Base-by-base conservation (phyloP, 1,140 invertebrate genomes). In the Leptinotarsa defecta region DNA sequence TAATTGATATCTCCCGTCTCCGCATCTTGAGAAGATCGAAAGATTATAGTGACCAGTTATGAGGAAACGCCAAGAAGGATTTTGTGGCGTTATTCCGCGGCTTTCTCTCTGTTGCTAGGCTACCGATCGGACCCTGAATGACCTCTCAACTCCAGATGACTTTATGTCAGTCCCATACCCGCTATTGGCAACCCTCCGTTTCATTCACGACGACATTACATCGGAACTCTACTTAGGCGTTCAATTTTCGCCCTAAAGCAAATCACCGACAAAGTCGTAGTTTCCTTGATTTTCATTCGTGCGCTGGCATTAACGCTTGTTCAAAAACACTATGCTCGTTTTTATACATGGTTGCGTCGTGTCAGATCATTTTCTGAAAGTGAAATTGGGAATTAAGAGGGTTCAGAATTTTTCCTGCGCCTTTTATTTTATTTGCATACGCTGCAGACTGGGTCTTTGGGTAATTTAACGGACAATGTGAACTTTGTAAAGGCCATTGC, bases 71-170 rank as follows among this genome's bases (percentile, higher is more conserved):
- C 69, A 71, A 69, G 27, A 48, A 71, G 48, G 69, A 61, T 71
- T 48, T 19, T 48, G 13, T 68, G 43, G 34, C n/a, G 67, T 68
- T 68, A 68, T 48, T 57, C 69, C 20, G 49, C 48, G 69, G 20
- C 34, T 71, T 71, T 73, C 71, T 64, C 24, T 43, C 48, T 76
- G 79, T 81, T 81, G 80, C 80, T 78, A 79, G 78, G 80, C 27
- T 75, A 81, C 78, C 64, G 65, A 77, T 74, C 73, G 80, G 78
- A 79, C 78, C 79, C 78, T 71, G 76, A 79, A 81, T 81, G 80
- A 81, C 80, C 80, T 81, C 78, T 81, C 80, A 81, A 79, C 80
- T 81, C 75, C 80, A 81, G 80, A 81, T 81, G 78, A 81, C 80
- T 81, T 74, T 52, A 61, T 81, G 80, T 81, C 78, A 81, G 70